These are phyloP conservation scores for Solen grandis DNA, from an alignment of 1,140 invertebrate genomes.

Conservation along the genomic window DNA sequence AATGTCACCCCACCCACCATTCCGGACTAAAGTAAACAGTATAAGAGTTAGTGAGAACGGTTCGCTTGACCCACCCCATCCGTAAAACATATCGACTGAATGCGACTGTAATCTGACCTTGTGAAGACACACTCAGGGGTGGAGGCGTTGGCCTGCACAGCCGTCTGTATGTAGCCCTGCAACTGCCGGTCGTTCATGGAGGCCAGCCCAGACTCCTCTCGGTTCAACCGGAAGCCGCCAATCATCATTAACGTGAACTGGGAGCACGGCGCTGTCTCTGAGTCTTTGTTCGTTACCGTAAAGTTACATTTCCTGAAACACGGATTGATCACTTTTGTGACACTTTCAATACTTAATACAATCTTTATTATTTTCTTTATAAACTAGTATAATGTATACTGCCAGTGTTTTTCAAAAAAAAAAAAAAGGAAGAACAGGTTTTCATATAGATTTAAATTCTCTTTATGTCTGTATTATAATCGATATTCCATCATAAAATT, in stretches of 20 bases:
- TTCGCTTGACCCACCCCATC: not conserved
- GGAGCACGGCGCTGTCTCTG: constrained; percentile 31
- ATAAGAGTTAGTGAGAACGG: constrained; percentile 7
- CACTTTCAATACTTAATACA: no score
- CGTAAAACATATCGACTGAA: not conserved
- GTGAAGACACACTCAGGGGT: constrained; percentile 42
- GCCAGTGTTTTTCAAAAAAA: no score
- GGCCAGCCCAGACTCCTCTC: constrained; percentile 24
- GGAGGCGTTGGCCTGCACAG: constrained; percentile 7
- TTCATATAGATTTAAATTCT: no score
- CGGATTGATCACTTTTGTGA: no score
- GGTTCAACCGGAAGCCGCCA: not conserved
- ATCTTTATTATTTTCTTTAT: no score
- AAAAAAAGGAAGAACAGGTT: no score
- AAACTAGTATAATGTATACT: no score
- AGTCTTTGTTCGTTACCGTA: not conserved
- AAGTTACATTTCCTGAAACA: constrained; percentile 33
- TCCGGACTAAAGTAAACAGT: no score
- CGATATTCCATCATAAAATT: no score
- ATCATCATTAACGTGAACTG: constrained; percentile 37
- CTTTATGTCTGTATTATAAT: no score
- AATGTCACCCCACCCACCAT: not conserved
- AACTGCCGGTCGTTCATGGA: constrained; percentile 19
- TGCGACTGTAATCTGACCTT: not conserved
- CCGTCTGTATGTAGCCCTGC: constrained; percentile 6